These are phyloP conservation scores for Heliconius sara DNA, from an alignment of 2,888 invertebrate genomes.

Conservation along the genomic window DNA sequence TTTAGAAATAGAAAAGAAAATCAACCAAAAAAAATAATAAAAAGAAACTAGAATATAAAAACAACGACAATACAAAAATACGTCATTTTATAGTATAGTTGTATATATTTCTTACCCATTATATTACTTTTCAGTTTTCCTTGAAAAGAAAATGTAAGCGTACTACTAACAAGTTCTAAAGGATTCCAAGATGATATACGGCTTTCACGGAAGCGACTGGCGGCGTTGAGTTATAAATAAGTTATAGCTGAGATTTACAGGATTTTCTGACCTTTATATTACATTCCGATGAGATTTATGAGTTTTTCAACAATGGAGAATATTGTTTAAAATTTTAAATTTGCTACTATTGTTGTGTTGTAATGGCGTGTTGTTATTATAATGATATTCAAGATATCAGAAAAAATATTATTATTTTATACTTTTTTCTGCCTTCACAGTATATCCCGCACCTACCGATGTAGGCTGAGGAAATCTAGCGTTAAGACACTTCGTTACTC, in stretches of 20 bases:
- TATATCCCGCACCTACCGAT: no score
- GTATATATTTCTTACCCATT: constrained; percentile 16
- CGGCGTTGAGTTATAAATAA: constrained; percentile 65
- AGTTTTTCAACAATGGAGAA: constrained; percentile 26
- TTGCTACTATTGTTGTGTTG: background rate
- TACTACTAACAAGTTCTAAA: constrained; percentile 56
- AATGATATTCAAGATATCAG: background rate
- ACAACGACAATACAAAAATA: background rate
- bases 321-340: constrained; percentile 29
- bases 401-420: background rate
- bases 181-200: constrained; percentile 63
- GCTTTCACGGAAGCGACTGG: constrained; percentile 61
- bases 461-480: background rate
- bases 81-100: background rate
- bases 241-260: constrained; percentile 70
- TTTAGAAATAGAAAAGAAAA: background rate
- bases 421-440: background rate
- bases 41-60: background rate
- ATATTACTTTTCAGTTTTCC: constrained; percentile 17
- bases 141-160: constrained; percentile 40
- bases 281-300: constrained; percentile 74
- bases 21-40: background rate
- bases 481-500: no score
- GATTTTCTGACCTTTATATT: constrained; percentile 67
- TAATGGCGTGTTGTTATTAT: background rate